A percentile compares a stretch with the other conserved stretches of the same genome.
Conservation (phyloP, 2,888 invertebrate genomes). For the Patella pellucida region DNA sequence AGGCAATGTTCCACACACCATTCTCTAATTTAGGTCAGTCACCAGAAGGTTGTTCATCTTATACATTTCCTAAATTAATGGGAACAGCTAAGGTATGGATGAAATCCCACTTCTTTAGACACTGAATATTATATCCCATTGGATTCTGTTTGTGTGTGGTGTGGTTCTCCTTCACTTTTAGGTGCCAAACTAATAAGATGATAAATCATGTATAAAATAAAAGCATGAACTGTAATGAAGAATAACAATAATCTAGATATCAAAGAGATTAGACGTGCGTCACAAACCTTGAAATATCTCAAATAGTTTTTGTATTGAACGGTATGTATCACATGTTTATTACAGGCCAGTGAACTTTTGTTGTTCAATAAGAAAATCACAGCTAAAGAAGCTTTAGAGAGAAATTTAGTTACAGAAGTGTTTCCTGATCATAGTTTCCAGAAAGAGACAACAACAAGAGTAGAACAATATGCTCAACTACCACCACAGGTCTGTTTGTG, state of each 20-base stretch:
- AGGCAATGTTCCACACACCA: slow-evolving; percentile 91
- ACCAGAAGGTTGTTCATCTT: slow-evolving; percentile 91
- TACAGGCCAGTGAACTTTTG: slow-evolving; percentile 75
- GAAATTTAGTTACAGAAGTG: slow-evolving; percentile 85
- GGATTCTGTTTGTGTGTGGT: no score
- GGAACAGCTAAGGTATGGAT: slow-evolving; percentile 80
- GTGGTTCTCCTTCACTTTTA: no score
- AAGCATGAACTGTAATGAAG: no score
- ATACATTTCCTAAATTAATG: slow-evolving; percentile 86
- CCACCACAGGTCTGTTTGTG: slow-evolving; percentile 69
- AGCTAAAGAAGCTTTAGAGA: slow-evolving; percentile 83
- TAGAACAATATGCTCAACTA: slow-evolving; percentile 72
- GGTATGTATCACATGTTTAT: slow-evolving; percentile 22
- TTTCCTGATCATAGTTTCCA: slow-evolving; percentile 79
- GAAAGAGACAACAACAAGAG: slow-evolving; percentile 74
- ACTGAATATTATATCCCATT: no score
- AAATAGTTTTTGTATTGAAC: background rate
- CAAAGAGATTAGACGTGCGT: background rate
- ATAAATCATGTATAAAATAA: no score
- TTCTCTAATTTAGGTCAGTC: slow-evolving; percentile 87
- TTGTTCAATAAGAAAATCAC: slow-evolving; percentile 83
- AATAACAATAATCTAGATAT: no score
- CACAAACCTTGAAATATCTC: background rate
- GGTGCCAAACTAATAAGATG: no score
- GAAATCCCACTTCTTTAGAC: no score